Evolutionary conservation across 2,797 vertebrate genomes (phyloP).

Genomic region (Caiman crocodilus): DNA sequence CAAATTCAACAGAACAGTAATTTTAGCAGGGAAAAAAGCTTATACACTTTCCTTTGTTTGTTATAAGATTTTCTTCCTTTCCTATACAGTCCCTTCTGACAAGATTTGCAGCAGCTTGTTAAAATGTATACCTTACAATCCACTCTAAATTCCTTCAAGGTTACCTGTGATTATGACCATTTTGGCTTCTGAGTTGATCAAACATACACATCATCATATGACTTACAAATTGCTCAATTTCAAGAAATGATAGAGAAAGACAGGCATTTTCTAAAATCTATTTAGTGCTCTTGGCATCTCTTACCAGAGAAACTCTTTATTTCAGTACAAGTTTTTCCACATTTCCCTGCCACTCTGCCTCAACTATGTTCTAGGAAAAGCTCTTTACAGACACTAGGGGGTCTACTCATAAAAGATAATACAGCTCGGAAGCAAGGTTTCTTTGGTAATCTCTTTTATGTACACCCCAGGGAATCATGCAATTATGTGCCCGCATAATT

Average conservation of each 20-base stretch:
- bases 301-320: background rate
- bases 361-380: background rate
- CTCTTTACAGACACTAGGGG: background rate
- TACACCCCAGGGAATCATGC: too few species aligned
- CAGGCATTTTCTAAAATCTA: background rate
- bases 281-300: background rate
- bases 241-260: background rate
- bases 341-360: background rate
- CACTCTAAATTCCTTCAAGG: background rate
- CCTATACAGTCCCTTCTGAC: background rate
- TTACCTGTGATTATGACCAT: background rate
- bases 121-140: background rate
- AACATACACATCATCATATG: background rate
- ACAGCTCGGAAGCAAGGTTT: too few species aligned
- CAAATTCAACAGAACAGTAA: constrained; percentile 21
- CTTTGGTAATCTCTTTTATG: too few species aligned
- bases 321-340: background rate
- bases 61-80: constrained; percentile 18
- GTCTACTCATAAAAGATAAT: background rate
- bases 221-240: background rate
- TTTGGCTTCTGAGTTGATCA: background rate
- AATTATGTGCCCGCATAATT: too few species aligned
- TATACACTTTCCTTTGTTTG: background rate
- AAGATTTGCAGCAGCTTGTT: background rate
- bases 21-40: constrained; percentile 33